Base-by-base conservation (phyloP, 2,888 invertebrate genomes). In the Thecocarcelia acutangulata region DNA sequence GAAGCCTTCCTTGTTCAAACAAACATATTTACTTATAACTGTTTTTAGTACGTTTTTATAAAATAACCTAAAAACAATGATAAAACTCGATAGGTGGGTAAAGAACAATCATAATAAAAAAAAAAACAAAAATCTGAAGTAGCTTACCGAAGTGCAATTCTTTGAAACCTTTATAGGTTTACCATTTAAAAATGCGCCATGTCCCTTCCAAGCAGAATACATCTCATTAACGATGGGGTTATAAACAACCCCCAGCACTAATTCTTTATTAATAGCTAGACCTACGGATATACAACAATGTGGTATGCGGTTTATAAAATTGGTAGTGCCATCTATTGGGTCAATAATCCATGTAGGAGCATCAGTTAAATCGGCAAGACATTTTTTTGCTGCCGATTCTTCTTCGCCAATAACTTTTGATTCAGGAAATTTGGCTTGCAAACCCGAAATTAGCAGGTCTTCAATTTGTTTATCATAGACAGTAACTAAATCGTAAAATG, bases 261-360 rank as follows among this genome's bases (percentile, higher is more conserved):
- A 88, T 85, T 93, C 91, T 85, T 94, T 93, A 48, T 93, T 91
- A 19, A 94, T 88, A 0, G 92, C 88, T 54, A 94, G 87, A 37
- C 93, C 96, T 52, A 96, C 92, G 0, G 95, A 95, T 78, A 96
- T 94, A 86, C 94, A 94, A 61, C 93, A 92, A 79, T 93, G 92
- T 4, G 95, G 95, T 87, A 94, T 93, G 42, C 92, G 92, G 85
- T 93, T 92, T 12, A 96, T 93, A 88, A 96, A 97, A 91, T 97
- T 97, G 58, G 94, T 93, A 3, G 97, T 97, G 33, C 97, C 97
- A 91, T 97, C 97, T 66, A 97, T 95, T 5, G 97, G 97, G 91
- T 97, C 96, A 81, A 96, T 94, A 69, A 96, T 94, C 96, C 96
- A 96, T 0, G 97, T 97, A 19, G 97, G 96, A 12, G 92, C 93